Evolutionary conservation across 2,797 vertebrate genomes (phyloP).

Genomic region (Loris lydekkerianus): DNA sequence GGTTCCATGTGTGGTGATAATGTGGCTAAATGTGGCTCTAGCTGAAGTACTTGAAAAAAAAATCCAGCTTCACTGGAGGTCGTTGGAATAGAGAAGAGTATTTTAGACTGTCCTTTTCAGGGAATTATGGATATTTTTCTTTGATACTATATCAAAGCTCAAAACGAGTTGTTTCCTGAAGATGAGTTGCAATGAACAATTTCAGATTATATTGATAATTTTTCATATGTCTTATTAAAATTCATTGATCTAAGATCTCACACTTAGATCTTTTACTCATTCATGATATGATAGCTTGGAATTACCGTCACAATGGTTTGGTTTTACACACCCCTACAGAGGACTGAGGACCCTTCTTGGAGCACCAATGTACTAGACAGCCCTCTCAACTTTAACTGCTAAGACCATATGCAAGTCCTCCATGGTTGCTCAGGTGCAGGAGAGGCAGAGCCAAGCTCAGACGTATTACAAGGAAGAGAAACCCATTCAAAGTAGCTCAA

Average conservation of each 20-base stretch:
- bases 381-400: background rate
- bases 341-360: background rate
- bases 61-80: background rate
- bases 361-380: background rate
- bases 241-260: background rate
- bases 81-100: background rate
- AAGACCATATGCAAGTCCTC: background rate
- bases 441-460: background rate
- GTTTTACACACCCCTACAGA: background rate
- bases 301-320: background rate
- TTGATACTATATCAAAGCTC: background rate
- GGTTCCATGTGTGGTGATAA: background rate
- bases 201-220: background rate
- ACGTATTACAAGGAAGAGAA: constrained; percentile 1
- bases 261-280: background rate
- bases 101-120: background rate
- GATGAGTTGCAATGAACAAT: background rate
- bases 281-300: background rate
- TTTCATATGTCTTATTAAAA: background rate
- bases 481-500: background rate
- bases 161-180: background rate
- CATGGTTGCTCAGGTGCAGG: background rate
- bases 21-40: background rate
- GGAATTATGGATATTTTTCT: background rate
- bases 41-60: background rate